Conservation (phyloP, 2,797 vertebrate species). For the Leptodactylus fallax region DNA sequence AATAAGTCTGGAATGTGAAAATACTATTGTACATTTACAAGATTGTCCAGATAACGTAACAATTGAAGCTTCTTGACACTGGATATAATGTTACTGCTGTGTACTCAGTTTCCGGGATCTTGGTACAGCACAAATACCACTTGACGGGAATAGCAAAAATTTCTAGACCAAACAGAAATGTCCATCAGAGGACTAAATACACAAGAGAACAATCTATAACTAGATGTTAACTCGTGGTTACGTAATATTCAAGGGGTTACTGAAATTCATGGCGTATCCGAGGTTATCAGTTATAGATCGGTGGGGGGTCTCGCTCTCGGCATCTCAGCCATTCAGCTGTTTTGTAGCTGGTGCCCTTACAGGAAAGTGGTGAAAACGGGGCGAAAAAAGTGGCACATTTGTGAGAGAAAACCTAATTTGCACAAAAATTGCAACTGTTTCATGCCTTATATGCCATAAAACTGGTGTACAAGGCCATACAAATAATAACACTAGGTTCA, state of each 20-base stretch:
- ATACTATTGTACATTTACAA: constrained; percentile 37
- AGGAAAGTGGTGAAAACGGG: no score
- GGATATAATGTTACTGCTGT: constrained; percentile 3
- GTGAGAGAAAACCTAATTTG: no score
- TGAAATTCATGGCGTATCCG: no score
- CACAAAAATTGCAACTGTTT: no score
- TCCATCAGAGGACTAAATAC: background rate
- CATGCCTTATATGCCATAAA: no score
- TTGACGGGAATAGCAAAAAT: background rate
- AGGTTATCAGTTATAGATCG: no score
- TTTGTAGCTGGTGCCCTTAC: no score
- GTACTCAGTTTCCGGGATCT: constrained; percentile 19
- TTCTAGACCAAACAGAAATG: background rate
- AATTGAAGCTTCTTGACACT: constrained; percentile 5
- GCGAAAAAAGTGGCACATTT: no score
- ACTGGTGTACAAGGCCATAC: no score
- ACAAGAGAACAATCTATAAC: background rate
- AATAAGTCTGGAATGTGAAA: constrained; percentile 47
- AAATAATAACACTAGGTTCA: no score
- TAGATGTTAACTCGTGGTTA: background rate
- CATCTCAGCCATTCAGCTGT: no score
- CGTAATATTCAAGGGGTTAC: background rate
- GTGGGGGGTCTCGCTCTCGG: no score
- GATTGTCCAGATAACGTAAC: constrained; percentile 37
- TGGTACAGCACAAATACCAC: background rate